Conservation (phyloP, 1,140 invertebrate genomes). For the Panagrolaimus sp. region DNA sequence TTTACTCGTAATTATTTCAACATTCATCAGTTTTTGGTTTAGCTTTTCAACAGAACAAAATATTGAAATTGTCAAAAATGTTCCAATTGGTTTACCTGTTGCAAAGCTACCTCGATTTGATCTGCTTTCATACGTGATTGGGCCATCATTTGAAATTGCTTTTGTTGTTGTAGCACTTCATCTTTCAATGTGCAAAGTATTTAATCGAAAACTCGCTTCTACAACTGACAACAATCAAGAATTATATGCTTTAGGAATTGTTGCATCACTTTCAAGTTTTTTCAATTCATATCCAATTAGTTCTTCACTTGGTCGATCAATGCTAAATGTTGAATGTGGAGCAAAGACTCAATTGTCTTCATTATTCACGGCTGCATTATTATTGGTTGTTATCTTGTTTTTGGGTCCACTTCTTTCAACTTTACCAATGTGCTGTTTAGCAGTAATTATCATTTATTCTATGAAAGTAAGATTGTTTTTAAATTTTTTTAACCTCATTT, state of each 20-base stretch:
- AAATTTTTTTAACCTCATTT: too few relatives aligned
- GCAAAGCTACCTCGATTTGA: slow-evolving; percentile 55
- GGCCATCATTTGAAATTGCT: slow-evolving; percentile 61
- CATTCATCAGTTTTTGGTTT: slow-evolving; percentile 37
- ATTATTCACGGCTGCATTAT: slow-evolving; percentile 39
- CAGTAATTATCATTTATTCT: slow-evolving; percentile 46
- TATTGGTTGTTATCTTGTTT: slow-evolving; percentile 64
- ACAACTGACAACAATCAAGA: slow-evolving; percentile 66
- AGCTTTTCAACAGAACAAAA: slow-evolving; percentile 27
- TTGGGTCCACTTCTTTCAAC: slow-evolving; percentile 62
- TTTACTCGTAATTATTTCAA: slow-evolving; percentile 43
- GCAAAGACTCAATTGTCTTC: slow-evolving; percentile 60
- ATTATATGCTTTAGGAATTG: slow-evolving; percentile 63
- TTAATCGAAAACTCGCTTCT: slow-evolving; percentile 65
- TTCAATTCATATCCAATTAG: slow-evolving; percentile 63
- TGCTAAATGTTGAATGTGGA: slow-evolving; percentile 63
- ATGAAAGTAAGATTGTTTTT: slow-evolving; percentile 33
- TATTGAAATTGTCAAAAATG: slow-evolving; percentile 41
- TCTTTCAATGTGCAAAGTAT: slow-evolving; percentile 65
- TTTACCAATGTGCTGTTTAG: slow-evolving; percentile 59
- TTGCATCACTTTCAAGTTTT: slow-evolving; percentile 63
- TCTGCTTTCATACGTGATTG: slow-evolving; percentile 51
- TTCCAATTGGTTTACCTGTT: slow-evolving; percentile 52
- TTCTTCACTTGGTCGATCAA: slow-evolving; percentile 57
- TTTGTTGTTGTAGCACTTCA: slow-evolving; percentile 65